Percentiles rank a stretch among this genome's conserved stretches.
phyloP scores from a whole-genome alignment of 2,888 invertebrate species.

The Drosophila gaucha region DNA sequence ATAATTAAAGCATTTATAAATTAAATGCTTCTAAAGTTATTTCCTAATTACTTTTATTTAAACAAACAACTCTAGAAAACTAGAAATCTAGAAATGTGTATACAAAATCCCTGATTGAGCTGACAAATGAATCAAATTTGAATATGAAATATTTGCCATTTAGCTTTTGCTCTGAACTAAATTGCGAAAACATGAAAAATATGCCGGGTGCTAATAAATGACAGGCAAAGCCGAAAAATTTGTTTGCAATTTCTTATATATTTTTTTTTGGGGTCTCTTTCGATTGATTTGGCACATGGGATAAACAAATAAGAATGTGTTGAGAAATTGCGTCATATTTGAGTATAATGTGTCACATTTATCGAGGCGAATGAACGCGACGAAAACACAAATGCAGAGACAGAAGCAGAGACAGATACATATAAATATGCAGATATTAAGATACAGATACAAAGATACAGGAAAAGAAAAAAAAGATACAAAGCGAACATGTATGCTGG shows the following conservation, averaged over 20 bases:
- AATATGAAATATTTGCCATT: conserved; percentile 5
- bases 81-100: neutral
- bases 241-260: conserved; percentile 6
- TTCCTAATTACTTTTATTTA: conserved; percentile 5
- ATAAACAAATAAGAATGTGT: conserved; percentile 33
- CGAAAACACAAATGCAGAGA: conserved; percentile 4
- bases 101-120: neutral
- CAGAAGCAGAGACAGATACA: neutral
- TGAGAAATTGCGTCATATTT: conserved; percentile 68
- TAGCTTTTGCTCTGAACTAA: no score
- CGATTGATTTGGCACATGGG: conserved; percentile 45
- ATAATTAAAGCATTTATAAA: conserved; percentile 11
- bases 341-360: conserved; percentile 63
- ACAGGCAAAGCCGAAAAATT: conserved; percentile 11
- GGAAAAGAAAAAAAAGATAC: no score
- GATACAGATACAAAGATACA: neutral
- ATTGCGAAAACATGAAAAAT: conserved; percentile 5
- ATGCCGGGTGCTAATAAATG: conserved; percentile 20
- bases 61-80: neutral
- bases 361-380: conserved; percentile 48
- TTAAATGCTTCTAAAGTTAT: neutral
- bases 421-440: neutral
- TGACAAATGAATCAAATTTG: conserved; percentile 20
- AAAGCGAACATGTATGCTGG: conserved; percentile 20
- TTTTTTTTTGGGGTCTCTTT: conserved; percentile 1